Percentiles rank a stretch among this genome's conserved stretches.
Conservation (phyloP, 2,797 vertebrate genomes). For the Arrhamphus sclerolepis region DNA sequence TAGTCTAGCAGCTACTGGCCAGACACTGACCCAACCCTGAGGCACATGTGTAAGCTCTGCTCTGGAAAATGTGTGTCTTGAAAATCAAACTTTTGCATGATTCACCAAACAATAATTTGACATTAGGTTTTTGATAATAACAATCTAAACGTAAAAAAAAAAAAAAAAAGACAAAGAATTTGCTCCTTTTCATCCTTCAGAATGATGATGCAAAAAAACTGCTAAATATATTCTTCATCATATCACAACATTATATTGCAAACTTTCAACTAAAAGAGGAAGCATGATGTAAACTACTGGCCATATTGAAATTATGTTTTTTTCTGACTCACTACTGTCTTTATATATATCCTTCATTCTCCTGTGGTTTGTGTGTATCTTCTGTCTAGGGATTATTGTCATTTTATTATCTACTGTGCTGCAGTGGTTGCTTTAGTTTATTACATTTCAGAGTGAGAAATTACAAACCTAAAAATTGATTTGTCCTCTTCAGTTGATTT, state of each 20-base stretch:
- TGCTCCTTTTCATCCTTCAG: constrained; percentile 2
- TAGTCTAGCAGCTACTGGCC: constrained; percentile 41
- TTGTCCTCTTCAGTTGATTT: constrained; percentile 54
- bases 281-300: constrained; percentile 29
- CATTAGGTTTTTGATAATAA: constrained; percentile 5
- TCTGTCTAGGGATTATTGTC: constrained; percentile 22
- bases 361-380: constrained; percentile 10
- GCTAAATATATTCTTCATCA: constrained; percentile 23
- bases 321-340: constrained; percentile 9
- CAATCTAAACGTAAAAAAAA: too few relatives aligned
- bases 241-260: constrained; percentile 17
- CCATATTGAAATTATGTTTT: constrained; percentile 43
- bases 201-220: constrained; percentile 20
- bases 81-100: constrained; percentile 23
- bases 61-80: constrained; percentile 17
- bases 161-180: constrained; percentile 30
- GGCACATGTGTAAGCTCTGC: constrained; percentile 31
- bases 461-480: constrained; percentile 13
- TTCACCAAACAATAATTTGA: constrained; percentile 15
- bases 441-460: constrained; percentile 28
- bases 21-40: constrained; percentile 53
- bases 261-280: constrained; percentile 21
- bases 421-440: constrained; percentile 28
- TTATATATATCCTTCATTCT: constrained; percentile 16
- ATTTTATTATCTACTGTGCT: constrained; percentile 36